A percentile compares a stretch with the other conserved stretches of the same genome.
phyloP scores from a whole-genome alignment of 2,888 invertebrate species.

The Zygothrica quintamaculata region DNA sequence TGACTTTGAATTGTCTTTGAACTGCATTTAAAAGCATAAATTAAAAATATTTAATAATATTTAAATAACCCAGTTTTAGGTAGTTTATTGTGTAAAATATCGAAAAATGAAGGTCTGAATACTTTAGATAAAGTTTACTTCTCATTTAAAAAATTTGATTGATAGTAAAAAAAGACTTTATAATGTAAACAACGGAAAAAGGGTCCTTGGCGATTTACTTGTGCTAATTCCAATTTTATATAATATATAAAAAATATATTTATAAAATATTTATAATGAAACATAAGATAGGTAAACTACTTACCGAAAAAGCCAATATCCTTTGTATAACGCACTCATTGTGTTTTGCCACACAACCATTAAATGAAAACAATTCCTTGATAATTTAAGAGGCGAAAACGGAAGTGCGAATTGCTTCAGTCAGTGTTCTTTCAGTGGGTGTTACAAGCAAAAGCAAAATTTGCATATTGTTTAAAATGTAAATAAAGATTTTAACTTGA shows the following conservation, averaged over 20 bases:
- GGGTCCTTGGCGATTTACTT: too few species aligned
- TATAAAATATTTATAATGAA: too few species aligned
- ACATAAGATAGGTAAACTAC: too few species aligned
- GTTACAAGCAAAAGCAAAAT: conserved; percentile 20
- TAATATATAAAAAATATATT: too few species aligned
- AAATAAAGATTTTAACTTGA: conserved; percentile 53
- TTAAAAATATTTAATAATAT: conserved; percentile 31
- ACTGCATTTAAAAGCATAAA: conserved; percentile 42
- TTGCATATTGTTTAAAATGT: conserved; percentile 63
- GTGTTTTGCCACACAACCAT: conserved; percentile 32
- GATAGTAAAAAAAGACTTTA: too few species aligned
- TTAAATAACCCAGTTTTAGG: conserved; percentile 9
- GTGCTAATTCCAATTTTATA: too few species aligned
- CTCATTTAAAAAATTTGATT: too few species aligned
- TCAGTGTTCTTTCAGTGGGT: conserved; percentile 1
- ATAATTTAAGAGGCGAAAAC: conserved; percentile 45
- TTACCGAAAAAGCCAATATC: too few species aligned
- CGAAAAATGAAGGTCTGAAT: neutral
- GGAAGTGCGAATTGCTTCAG: conserved; percentile 42
- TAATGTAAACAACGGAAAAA: too few species aligned
- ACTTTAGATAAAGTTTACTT: too few species aligned
- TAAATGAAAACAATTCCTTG: conserved; percentile 40
- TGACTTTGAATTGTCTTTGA: conserved; percentile 49
- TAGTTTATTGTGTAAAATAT: neutral
- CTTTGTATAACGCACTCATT: too few species aligned